phyloP scores from a whole-genome alignment of 2,888 invertebrate species.

The Nomada fabriciana region DNA sequence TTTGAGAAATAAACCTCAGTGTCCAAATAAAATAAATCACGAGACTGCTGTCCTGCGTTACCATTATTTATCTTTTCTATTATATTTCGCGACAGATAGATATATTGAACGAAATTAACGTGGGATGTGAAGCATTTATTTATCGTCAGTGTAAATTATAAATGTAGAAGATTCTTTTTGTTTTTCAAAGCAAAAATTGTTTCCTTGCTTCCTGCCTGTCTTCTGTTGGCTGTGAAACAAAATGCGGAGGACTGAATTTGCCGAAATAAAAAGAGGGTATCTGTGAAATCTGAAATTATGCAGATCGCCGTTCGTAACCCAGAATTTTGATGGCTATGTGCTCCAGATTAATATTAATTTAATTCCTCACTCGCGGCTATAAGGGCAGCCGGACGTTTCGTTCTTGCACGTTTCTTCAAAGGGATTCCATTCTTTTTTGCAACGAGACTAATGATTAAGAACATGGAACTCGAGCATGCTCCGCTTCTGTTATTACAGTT shows the following conservation, averaged over 20 bases:
- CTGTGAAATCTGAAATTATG: slow-evolving; percentile 79
- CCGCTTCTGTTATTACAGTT: slow-evolving; percentile 45
- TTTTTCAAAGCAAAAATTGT: no score
- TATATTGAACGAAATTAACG: no score
- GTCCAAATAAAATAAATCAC: not conserved
- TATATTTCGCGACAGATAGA: no score
- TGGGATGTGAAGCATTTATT: no score
- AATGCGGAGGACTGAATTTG: slow-evolving; percentile 16
- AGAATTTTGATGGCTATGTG: slow-evolving; percentile 77
- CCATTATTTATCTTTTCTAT: no score
- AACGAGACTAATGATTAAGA: slow-evolving; percentile 80
- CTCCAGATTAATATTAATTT: slow-evolving; percentile 83
- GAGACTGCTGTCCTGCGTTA: no score
- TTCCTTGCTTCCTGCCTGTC: not conserved
- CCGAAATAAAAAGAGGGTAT: slow-evolving; percentile 60
- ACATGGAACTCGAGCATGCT: slow-evolving; percentile 44
- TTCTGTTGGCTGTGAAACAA: not conserved
- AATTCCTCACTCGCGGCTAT: slow-evolving; percentile 82
- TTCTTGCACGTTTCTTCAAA: slow-evolving; percentile 62
- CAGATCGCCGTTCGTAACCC: slow-evolving; percentile 75
- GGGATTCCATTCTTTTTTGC: slow-evolving; percentile 66
- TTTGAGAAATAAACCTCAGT: not conserved
- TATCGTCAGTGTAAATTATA: no score
- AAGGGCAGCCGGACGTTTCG: slow-evolving; percentile 61
- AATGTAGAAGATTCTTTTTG: not conserved